Evolutionary conservation across 1,140 invertebrate genomes (phyloP).

Genomic region (Brachionus paranguensis): DNA sequence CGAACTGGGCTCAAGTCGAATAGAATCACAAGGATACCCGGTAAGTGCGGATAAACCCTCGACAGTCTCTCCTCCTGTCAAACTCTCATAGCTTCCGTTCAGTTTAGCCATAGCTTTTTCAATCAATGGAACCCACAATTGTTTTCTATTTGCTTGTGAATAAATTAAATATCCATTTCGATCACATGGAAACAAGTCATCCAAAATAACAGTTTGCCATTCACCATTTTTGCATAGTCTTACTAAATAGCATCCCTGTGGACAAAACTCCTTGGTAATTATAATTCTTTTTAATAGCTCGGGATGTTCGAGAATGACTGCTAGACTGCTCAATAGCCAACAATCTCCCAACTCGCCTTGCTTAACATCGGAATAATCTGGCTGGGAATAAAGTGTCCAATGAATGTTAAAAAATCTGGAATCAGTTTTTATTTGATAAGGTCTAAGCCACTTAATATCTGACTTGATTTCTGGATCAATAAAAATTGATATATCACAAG

Average conservation of each 20-base stretch:
- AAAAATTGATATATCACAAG: too few relatives aligned
- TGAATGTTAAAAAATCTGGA: too few relatives aligned
- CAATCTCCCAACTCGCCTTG: constrained; percentile 39
- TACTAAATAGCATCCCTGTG: constrained; percentile 78
- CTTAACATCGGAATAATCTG: neutral
- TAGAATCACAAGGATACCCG: constrained; percentile 60
- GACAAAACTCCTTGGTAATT: constrained; percentile 75
- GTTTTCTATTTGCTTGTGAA: constrained; percentile 89
- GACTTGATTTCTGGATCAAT: too few relatives aligned
- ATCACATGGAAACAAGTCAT: constrained; percentile 92
- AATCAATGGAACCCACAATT: constrained; percentile 94
- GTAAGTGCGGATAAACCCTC: constrained; percentile 89
- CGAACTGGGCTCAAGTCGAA: neutral
- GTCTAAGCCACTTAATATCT: too few relatives aligned
- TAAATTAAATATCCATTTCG: constrained; percentile 76
- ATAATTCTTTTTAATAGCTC: constrained; percentile 84
- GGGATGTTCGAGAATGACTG: constrained; percentile 86
- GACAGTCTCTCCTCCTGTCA: constrained; percentile 86
- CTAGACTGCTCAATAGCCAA: constrained; percentile 63
- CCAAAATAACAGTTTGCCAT: constrained; percentile 89
- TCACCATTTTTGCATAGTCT: constrained; percentile 83
- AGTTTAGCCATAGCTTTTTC: constrained; percentile 97
- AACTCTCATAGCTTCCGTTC: constrained; percentile 89
- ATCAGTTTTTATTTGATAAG: too few relatives aligned
- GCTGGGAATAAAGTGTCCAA: too few relatives aligned